These are phyloP conservation scores for Mercenaria mercenaria DNA, from an alignment of 1,140 invertebrate species.

Conservation along the genomic window DNA sequence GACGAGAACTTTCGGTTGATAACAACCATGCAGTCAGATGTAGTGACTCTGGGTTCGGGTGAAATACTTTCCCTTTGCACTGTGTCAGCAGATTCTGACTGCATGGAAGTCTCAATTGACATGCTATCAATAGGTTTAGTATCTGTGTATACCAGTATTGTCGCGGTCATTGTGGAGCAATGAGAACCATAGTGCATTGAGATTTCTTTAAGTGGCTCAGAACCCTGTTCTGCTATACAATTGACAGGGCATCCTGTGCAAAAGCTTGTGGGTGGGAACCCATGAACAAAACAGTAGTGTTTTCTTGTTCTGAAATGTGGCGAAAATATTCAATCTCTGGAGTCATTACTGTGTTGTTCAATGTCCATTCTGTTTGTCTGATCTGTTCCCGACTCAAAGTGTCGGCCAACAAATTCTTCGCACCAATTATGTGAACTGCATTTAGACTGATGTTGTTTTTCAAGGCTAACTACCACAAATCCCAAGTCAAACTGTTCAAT, in stretches of 20 bases:
- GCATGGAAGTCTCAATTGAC: no score
- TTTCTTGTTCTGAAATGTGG: conserved; percentile 43
- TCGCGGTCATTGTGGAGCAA: conserved; percentile 53
- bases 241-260: conserved; percentile 63
- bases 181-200: conserved; percentile 48
- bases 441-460: conserved; percentile 25
- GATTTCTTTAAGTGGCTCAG: conserved; percentile 23
- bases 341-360: conserved; percentile 36
- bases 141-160: not conserved
- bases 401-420: conserved; percentile 6
- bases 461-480: conserved; percentile 33
- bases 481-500: not conserved
- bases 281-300: conserved; percentile 62
- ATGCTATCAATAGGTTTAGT: not conserved
- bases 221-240: conserved; percentile 44
- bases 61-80: not conserved
- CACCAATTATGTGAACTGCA: conserved; percentile 28
- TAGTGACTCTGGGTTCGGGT: conserved; percentile 52
- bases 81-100: conserved; percentile 30
- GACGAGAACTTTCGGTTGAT: conserved; percentile 41
- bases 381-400: conserved; percentile 6
- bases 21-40: conserved; percentile 62
- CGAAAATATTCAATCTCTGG: conserved; percentile 61
- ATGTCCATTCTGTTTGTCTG: conserved; percentile 34
- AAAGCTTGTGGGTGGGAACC: conserved; percentile 46